Evolutionary conservation across 2,888 invertebrate genomes (phyloP).

Genomic region (Ochropacha duplaris): DNA sequence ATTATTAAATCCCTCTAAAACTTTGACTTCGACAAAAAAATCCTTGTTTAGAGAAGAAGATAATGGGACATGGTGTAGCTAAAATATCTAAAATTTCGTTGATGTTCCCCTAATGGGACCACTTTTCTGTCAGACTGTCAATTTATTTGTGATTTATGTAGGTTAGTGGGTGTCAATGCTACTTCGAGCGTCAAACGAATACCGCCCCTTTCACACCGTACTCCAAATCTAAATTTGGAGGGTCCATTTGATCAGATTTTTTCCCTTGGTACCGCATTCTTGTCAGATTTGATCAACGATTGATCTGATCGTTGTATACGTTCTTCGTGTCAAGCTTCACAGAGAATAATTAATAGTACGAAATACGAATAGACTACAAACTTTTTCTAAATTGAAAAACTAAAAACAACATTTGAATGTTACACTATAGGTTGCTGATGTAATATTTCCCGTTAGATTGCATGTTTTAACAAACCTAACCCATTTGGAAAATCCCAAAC

Average conservation of each 20-base stretch:
- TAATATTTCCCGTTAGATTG: background rate
- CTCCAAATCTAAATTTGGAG: background rate
- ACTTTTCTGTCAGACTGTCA: slow-evolving; percentile 4
- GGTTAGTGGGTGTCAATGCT: background rate
- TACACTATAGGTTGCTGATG: no score
- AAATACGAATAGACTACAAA: no score
- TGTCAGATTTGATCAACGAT: background rate
- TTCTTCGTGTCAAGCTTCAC: no score
- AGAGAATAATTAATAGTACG: no score
- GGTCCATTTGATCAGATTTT: background rate
- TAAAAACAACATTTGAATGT: no score
- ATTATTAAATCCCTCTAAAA: background rate
- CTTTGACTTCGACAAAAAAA: background rate
- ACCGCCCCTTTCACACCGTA: background rate
- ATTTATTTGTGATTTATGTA: slow-evolving; percentile 5
- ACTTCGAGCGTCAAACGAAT: background rate
- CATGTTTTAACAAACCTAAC: background rate
- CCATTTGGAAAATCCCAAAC: background rate
- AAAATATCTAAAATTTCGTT: background rate
- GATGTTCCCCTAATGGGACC: background rate
- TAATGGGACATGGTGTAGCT: background rate
- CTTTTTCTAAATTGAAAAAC: no score
- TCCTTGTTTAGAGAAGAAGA: background rate
- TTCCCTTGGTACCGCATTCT: background rate
- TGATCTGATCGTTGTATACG: no score